phyloP scores from a whole-genome alignment of 2,797 vertebrate genomes.

The Chaunax sp. region DNA sequence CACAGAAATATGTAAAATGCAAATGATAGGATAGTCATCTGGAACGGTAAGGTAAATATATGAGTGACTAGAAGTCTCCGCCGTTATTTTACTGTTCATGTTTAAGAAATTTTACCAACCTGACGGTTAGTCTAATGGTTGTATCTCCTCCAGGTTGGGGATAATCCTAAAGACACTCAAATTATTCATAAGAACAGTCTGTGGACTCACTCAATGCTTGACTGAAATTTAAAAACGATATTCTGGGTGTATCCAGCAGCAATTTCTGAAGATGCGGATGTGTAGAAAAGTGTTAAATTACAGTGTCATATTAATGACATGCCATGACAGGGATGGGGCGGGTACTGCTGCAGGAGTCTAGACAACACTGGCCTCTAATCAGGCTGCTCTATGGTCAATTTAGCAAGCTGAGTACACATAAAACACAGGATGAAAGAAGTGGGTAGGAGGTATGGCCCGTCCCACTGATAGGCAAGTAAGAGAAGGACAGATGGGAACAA shows the following conservation, averaged over 20 bases:
- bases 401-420: slow-evolving; percentile 44
- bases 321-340: slow-evolving; percentile 52
- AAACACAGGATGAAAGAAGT: slow-evolving; percentile 54
- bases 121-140: not conserved
- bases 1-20: slow-evolving; percentile 40
- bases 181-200: not conserved
- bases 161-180: slow-evolving; percentile 2
- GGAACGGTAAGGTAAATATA: slow-evolving; percentile 4
- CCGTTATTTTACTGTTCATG: not conserved
- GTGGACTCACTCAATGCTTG: slow-evolving; percentile 9
- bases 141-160: not conserved
- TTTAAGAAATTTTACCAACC: slow-evolving; percentile 2
- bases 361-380: slow-evolving; percentile 69
- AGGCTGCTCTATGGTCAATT: slow-evolving; percentile 44
- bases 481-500: slow-evolving; percentile 5
- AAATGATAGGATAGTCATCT: slow-evolving; percentile 33
- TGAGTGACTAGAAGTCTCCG: not conserved
- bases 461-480: slow-evolving; percentile 12
- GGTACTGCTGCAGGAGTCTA: slow-evolving; percentile 59
- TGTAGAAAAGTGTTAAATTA: slow-evolving; percentile 34
- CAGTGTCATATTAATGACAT: slow-evolving; percentile 57
- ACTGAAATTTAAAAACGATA: slow-evolving; percentile 9
- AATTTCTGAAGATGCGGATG: slow-evolving; percentile 22
- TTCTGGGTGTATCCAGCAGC: not conserved
- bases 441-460: slow-evolving; percentile 23